Percentiles rank a stretch among this genome's conserved stretches.
These are phyloP conservation scores for Cephus rjabovi DNA, from an alignment of 2,888 invertebrate species.

Conservation along the genomic window DNA sequence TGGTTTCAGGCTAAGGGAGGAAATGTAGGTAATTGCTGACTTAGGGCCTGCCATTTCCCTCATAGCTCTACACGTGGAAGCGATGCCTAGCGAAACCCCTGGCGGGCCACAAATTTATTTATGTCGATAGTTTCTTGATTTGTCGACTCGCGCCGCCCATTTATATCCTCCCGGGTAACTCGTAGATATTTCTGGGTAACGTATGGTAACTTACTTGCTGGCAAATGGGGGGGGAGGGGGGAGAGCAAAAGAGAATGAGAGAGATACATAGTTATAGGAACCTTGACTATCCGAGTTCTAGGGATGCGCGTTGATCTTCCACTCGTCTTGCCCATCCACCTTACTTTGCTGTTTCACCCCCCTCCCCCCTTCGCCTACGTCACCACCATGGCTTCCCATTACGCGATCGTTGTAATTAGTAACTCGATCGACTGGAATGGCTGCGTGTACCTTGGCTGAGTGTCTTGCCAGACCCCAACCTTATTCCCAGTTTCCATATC, in stretches of 20 bases:
- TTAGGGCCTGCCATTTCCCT: slow-evolving; percentile 60
- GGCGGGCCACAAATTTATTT: slow-evolving; percentile 65
- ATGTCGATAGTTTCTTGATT: slow-evolving; percentile 68
- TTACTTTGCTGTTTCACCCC: neutral
- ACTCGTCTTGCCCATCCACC: neutral
- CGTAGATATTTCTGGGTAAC: slow-evolving; percentile 55
- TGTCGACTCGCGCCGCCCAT: slow-evolving; percentile 64
- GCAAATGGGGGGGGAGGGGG: slow-evolving; percentile 6
- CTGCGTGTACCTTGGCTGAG: neutral
- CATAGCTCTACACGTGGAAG: slow-evolving; percentile 46
- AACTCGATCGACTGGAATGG: neutral
- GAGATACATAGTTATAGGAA: neutral
- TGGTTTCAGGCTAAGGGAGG: slow-evolving; percentile 19
- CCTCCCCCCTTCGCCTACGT: neutral
- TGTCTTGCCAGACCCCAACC: neutral
- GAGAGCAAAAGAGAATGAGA: slow-evolving; percentile 11
- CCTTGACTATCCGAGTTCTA: neutral
- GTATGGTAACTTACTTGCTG: slow-evolving; percentile 38
- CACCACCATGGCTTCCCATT: neutral
- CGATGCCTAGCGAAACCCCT: slow-evolving; percentile 55
- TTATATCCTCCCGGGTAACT: slow-evolving; percentile 60
- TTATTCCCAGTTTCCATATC: neutral
- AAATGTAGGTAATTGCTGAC: slow-evolving; percentile 60
- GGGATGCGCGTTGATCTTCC: neutral
- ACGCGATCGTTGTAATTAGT: neutral